These are phyloP conservation scores for Smithornis capensis DNA, from an alignment of 2,113 vertebrate species.

Conservation along the genomic window DNA sequence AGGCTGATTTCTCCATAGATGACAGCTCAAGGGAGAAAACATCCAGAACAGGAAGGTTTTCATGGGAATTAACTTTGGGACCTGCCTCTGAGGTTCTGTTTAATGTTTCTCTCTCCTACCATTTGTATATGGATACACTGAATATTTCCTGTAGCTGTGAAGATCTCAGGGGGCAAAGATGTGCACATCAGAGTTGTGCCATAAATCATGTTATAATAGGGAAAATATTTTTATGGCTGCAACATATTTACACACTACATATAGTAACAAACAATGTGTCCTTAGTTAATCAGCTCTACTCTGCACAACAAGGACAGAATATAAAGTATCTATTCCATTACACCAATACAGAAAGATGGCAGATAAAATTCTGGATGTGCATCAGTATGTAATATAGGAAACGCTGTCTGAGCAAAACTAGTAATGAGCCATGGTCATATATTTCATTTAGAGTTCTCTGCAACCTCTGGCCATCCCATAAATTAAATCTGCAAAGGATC, in stretches of 20 bases:
- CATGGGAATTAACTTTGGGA: background rate
- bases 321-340: background rate
- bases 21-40: background rate
- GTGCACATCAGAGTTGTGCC: background rate
- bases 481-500: background rate
- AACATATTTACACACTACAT: background rate
- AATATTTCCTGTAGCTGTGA: background rate
- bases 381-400: background rate
- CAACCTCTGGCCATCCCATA: background rate
- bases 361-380: background rate
- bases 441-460: background rate
- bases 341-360: background rate
- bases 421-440: background rate
- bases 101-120: background rate
- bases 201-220: background rate
- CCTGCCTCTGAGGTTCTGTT: background rate
- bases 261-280: background rate
- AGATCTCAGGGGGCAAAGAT: background rate
- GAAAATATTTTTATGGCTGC: background rate
- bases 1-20: background rate
- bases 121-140: rapidly evolving
- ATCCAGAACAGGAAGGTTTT: background rate
- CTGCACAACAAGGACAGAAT: background rate
- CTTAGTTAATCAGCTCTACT: background rate
- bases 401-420: background rate